Conservation (phyloP, 2,797 vertebrate species). For the Xenopus petersii region DNA sequence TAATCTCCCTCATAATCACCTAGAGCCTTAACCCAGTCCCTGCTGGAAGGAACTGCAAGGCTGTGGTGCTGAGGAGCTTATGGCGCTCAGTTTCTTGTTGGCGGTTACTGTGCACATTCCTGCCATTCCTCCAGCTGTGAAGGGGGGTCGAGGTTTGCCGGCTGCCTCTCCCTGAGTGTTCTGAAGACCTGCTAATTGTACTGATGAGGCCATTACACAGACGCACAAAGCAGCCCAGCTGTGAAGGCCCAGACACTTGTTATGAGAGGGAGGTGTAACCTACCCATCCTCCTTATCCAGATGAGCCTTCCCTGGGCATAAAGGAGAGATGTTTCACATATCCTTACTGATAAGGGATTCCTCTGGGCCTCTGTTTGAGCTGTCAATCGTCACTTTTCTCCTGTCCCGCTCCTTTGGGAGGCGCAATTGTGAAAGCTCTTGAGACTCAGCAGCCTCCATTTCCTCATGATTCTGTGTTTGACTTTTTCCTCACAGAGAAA, state of each 20-base stretch:
- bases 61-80: too few species aligned
- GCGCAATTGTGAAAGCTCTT: not conserved
- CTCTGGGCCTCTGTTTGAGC: not conserved
- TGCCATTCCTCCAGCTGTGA: conserved; percentile 20
- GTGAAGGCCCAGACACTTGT: not conserved
- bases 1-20: too few species aligned
- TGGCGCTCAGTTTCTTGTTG: conserved; percentile 1
- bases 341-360: not conserved
- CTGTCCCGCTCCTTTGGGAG: not conserved
- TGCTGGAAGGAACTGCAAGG: too few species aligned
- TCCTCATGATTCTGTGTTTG: too few species aligned
- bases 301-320: not conserved
- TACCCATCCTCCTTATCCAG: too few species aligned
- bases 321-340: not conserved
- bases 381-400: not conserved
- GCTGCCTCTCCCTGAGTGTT: not conserved
- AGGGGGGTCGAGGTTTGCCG: not conserved
- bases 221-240: conserved; percentile 7
- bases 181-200: conserved; percentile 36
- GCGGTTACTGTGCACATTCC: conserved; percentile 21
- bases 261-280: not conserved
- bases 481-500: not conserved
- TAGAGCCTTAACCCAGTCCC: too few species aligned
- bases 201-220: conserved; percentile 24
- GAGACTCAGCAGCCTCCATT: not conserved